Base-by-base conservation (phyloP, 2,113 vertebrate species). In the human region DNA sequence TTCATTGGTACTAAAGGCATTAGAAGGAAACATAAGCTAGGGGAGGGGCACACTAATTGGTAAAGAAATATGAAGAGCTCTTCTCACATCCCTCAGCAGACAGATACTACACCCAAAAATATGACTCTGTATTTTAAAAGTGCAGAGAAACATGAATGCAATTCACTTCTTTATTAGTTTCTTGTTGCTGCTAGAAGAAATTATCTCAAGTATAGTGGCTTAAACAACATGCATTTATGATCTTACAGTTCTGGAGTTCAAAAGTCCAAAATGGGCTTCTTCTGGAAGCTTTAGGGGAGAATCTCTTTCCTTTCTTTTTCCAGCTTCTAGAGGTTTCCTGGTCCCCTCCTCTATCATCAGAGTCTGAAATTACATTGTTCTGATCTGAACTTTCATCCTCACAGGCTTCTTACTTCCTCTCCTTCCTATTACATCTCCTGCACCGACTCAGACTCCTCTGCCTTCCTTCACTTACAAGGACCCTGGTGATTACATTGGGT, bases 341-440 rank as follows among this genome's bases (percentile, higher is more conserved):
- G 1, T 3, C 30, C 3, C 52, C 55, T 25, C 27, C 14, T 52
- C 16, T n/a, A n/a, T 18, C 6, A 1, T 38, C 25, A 43, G 12
- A 25, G 4, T 66, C n/a, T 48, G 2, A 5, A 30, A 17, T 10
- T 13, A 3, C 1, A 0, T 18, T 1, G 0, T 8, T 79, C 27
- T 16, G 0, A 23, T 3, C 0, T 23, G 10, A 6, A 11, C 0
- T 85, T 64, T 2, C 6, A 35, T 27, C 8, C 40, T 91, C 12
- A 40, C 0, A 12, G 7, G 27, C 5, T 0, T 10, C 22, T 50
- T 8, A 38, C 2, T 25, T 13, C 1, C 17, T 12, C 20, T 76
- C 4, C 8, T 68, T 79, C 10, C 5, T 50, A 76, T n/a, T 12
- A 11, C 1, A 40, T 18, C 23, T 13, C 30, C 43, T 68, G 66